Evolutionary conservation across 2,113 vertebrate species (phyloP), one percentile per base, ranked within the genome.

Genomic region (Peromyscus californicus): DNA sequence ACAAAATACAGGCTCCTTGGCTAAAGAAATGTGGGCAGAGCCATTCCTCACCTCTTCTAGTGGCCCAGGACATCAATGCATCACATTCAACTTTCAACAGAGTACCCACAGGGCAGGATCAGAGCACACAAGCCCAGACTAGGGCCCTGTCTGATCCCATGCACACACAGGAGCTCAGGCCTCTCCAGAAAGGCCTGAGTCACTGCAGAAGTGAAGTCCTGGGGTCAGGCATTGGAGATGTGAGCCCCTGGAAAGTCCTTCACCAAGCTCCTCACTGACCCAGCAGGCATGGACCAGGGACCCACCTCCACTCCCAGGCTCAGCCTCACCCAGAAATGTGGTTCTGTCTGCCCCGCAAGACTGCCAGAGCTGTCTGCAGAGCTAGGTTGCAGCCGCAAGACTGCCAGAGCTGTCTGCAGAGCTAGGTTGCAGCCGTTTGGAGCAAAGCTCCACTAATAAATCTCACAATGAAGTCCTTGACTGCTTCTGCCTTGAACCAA

Each of bases 401-500:
- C n/a, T n/a, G n/a, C n/a, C n/a, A n/a, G n/a, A n/a, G n/a, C n/a
- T 5, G 1, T 54, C 90, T 5, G 57, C 70, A 42, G 16, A 89
- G 88, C 97, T 82, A 79, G 85, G 54, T 24, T 90, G 78, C 80
- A 1, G 0, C 0, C 21, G 84, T 82, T 87, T 97, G 97, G 89
- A 92, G 75, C 36, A 21, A 26, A 15, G 76, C 48, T 48, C 80
- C 0, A 4, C 93, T 96, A 92, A 97, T 97, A 89, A 97, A 97
- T 95, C 87, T 95, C 86, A 82, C 11, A 59, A 94, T 4, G 42
- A 89, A 96, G 82, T 36, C 88, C 85, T 75, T 89, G 96, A 94
- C 93, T 86, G 75, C 87, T 57, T 70, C 89, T 33, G 0, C 91
- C 72, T 79, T 90, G 97, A 95, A 75, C 6, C 65, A 63, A 89